These are phyloP conservation scores for Agrilus mali DNA, from an alignment of 2,888 invertebrate species.

Conservation along the genomic window DNA sequence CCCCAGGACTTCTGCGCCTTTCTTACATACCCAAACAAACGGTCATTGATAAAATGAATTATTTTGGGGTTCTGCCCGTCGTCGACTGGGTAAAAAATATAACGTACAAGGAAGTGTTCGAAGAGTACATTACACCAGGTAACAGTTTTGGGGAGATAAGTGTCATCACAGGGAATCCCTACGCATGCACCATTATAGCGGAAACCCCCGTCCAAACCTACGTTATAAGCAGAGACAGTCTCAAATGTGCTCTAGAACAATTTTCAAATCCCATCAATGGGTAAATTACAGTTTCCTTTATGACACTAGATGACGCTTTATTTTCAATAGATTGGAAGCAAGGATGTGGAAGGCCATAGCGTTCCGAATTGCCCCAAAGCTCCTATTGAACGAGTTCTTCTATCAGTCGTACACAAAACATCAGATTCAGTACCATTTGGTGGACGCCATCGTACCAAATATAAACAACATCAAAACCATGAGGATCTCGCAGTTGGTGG, in stretches of 20 bases:
- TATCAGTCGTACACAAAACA: slow-evolving; percentile 43
- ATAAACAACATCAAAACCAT: slow-evolving; percentile 39
- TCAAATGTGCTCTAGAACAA: slow-evolving; percentile 36
- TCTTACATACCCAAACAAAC: slow-evolving; percentile 25
- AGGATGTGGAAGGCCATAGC: slow-evolving; percentile 49
- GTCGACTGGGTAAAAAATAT: slow-evolving; percentile 40
- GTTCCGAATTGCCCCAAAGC: slow-evolving; percentile 40
- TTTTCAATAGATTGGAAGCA: slow-evolving; percentile 36
- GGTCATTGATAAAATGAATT: slow-evolving; percentile 35
- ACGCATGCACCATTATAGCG: slow-evolving; percentile 43
- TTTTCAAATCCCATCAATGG: slow-evolving; percentile 6
- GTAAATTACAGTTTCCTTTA: too few relatives aligned
- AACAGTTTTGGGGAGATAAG: slow-evolving; percentile 48
- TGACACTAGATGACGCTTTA: too few relatives aligned
- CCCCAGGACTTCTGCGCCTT: slow-evolving; percentile 10
- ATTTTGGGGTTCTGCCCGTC: slow-evolving; percentile 40
- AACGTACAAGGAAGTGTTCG: slow-evolving; percentile 35
- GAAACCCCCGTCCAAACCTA: slow-evolving; percentile 45
- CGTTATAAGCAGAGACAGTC: slow-evolving; percentile 31
- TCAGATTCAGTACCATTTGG: slow-evolving; percentile 41
- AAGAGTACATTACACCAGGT: slow-evolving; percentile 47
- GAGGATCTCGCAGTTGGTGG: slow-evolving; percentile 41
- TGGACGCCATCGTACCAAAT: slow-evolving; percentile 43
- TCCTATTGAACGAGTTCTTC: slow-evolving; percentile 39
- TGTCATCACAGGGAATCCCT: slow-evolving; percentile 41